A percentile compares a stretch with the other conserved stretches of the same genome.
These are phyloP conservation scores for Dichetophora obliterata DNA, from an alignment of 2,888 invertebrate species.

Conservation along the genomic window DNA sequence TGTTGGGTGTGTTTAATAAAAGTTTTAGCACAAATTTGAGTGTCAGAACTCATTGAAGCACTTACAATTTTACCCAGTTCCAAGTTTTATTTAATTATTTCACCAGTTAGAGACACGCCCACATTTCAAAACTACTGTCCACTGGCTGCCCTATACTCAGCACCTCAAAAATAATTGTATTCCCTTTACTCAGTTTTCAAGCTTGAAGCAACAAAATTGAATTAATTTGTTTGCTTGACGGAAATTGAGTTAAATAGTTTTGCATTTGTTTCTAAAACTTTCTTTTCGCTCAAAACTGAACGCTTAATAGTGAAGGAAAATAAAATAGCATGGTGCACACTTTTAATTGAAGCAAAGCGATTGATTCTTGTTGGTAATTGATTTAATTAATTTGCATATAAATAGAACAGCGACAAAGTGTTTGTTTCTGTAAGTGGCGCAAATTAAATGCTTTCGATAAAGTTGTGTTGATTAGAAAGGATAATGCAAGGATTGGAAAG, in stretches of 20 bases:
- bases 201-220: neutral
- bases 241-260: constrained; percentile 10
- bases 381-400: constrained; percentile 9
- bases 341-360: neutral
- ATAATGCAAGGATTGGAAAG: no score
- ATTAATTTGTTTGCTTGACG: constrained; percentile 2
- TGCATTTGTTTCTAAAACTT: neutral
- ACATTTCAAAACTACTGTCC: no score
- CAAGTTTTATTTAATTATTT: no score
- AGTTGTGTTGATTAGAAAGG: neutral
- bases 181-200: no score
- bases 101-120: no score
- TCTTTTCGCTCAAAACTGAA: neutral
- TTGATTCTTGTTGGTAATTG: constrained; percentile 1
- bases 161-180: no score
- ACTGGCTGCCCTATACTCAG: no score
- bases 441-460: neutral
- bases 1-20: no score
- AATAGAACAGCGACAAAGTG: neutral
- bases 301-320: neutral
- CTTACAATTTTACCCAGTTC: no score
- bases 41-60: no score
- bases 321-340: neutral
- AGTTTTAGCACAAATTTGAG: no score
- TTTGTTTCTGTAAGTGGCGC: neutral